Evolutionary conservation across 2,888 invertebrate genomes (phyloP).

Genomic region (Trichopoda pennipes): DNA sequence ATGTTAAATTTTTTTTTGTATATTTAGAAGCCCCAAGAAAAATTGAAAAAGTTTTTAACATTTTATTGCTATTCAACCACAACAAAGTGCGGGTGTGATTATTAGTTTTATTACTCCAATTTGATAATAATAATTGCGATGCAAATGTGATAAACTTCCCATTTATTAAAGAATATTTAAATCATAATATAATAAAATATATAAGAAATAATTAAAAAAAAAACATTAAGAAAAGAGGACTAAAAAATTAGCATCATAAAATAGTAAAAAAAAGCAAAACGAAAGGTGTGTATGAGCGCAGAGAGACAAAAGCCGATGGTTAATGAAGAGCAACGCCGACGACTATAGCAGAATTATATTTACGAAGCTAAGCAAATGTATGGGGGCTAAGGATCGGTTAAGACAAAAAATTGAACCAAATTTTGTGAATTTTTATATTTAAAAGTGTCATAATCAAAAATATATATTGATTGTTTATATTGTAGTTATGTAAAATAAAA

Average conservation of each 20-base stretch:
- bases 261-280: conserved; percentile 38
- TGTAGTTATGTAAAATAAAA: too few relatives aligned
- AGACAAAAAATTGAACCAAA: too few relatives aligned
- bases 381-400: too few relatives aligned
- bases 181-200: conserved; percentile 3
- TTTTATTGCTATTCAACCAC: background rate
- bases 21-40: conserved; percentile 21
- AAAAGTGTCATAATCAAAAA: too few relatives aligned
- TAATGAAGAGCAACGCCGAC: too few relatives aligned
- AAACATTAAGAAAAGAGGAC: conserved; percentile 6
- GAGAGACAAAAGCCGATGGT: conserved; percentile 53
- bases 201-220: conserved; percentile 24
- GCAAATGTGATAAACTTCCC: conserved; percentile 35
- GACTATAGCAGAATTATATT: too few relatives aligned
- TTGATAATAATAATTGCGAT: background rate
- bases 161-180: conserved; percentile 21
- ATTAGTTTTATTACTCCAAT: background rate
- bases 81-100: conserved; percentile 13
- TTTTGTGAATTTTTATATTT: too few relatives aligned
- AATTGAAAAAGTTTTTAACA: conserved; percentile 19
- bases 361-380: too few relatives aligned
- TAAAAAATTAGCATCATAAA: conserved; percentile 43
- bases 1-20: conserved; percentile 6
- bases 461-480: too few relatives aligned
- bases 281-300: conserved; percentile 62